phyloP scores from a whole-genome alignment of 2,797 vertebrate genomes.

The Mus minutoides region DNA sequence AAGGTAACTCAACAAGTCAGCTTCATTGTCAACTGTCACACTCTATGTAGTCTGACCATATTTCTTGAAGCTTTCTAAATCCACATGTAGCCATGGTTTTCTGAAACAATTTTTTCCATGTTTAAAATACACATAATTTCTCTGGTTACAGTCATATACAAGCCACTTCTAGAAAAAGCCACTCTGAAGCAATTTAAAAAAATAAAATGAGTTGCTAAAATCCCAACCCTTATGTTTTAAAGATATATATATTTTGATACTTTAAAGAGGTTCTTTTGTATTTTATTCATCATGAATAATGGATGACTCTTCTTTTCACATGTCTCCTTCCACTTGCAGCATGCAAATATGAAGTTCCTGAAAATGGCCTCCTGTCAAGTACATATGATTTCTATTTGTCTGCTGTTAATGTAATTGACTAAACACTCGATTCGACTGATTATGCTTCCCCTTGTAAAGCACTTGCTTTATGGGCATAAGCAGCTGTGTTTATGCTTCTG shows the following conservation, averaged over 20 bases:
- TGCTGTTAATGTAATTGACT: conserved; percentile 86
- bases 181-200: conserved; percentile 21
- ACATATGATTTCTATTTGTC: conserved; percentile 81
- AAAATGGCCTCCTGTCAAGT: conserved; percentile 82
- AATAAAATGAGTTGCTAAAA: conserved; percentile 59
- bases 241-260: conserved; percentile 56
- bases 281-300: conserved; percentile 87
- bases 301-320: conserved; percentile 77
- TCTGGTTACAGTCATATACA: conserved; percentile 25
- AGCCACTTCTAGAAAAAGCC: conserved; percentile 43
- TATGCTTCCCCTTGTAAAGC: conserved; percentile 84
- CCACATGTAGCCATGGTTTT: neutral
- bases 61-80: conserved; percentile 6
- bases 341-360: conserved; percentile 77
- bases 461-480: conserved; percentile 81
- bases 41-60: neutral
- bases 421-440: conserved; percentile 84
- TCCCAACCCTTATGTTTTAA: conserved; percentile 40
- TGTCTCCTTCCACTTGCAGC: conserved; percentile 73
- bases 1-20: neutral
- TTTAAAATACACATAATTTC: conserved; percentile 18
- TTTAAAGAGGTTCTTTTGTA: conserved; percentile 58
- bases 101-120: conserved; percentile 7
- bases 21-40: neutral
- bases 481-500: conserved; percentile 85